phyloP scores from a whole-genome alignment of 2,888 invertebrate genomes.

The Tipula helvola region DNA sequence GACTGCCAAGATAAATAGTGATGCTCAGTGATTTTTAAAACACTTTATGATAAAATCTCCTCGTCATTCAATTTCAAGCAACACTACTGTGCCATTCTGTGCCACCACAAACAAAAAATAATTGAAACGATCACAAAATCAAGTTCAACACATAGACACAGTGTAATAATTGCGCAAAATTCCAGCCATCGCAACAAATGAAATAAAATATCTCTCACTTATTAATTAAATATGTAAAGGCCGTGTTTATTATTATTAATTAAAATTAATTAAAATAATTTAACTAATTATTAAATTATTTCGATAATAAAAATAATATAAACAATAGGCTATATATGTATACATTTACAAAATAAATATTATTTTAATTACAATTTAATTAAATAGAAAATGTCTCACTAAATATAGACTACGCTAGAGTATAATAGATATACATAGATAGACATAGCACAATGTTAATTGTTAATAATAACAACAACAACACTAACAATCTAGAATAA shows the following conservation, averaged over 20 bases:
- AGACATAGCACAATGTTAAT: not conserved
- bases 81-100: no score
- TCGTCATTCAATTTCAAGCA: no score
- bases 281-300: not conserved
- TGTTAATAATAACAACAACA: not conserved
- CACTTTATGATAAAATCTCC: no score
- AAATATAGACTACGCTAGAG: not conserved
- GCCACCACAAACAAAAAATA: no score
- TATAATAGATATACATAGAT: not conserved
- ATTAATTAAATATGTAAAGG: not conserved
- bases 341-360: not conserved
- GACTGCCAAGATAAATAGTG: no score
- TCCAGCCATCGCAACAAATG: not conserved
- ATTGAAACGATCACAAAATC: no score
- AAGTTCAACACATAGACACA: not conserved
- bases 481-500: not conserved
- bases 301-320: not conserved
- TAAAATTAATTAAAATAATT: not conserved
- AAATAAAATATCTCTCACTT: not conserved
- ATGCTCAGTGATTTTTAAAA: no score
- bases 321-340: not conserved
- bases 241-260: not conserved
- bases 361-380: not conserved
- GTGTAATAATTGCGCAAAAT: not conserved
- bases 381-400: not conserved